Evolutionary conservation across 2,888 invertebrate genomes (phyloP).

Genomic region (Philaethria dido): DNA sequence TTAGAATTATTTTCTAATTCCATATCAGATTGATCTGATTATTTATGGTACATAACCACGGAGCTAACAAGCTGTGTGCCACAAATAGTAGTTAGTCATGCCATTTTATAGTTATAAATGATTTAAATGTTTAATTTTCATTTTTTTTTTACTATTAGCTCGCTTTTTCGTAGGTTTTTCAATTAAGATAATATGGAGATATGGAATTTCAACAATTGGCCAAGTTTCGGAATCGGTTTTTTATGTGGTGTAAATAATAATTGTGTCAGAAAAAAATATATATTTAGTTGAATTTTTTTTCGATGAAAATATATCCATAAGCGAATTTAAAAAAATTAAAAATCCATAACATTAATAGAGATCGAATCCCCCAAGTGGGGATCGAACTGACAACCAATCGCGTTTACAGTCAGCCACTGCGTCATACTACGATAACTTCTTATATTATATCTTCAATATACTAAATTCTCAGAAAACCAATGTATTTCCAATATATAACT

Average conservation of each 20-base stretch:
- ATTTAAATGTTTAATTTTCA: constrained; percentile 12
- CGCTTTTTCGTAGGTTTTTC: constrained; percentile 18
- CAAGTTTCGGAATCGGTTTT: not conserved
- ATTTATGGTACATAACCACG: constrained; percentile 29
- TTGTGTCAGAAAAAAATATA: no score
- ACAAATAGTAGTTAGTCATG: constrained; percentile 38
- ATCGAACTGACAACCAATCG: no score
- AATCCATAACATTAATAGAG: no score
- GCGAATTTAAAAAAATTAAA: no score
- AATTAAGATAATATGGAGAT: constrained; percentile 9
- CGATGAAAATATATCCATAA: no score
- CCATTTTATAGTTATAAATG: constrained; percentile 33
- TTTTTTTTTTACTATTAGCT: not conserved
- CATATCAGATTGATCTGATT: constrained; percentile 30
- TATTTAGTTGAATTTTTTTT: no score
- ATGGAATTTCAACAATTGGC: not conserved
- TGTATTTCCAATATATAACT: no score
- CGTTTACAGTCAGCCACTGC: no score
- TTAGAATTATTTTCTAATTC: constrained; percentile 36
- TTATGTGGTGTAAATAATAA: not conserved
- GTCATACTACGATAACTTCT: no score
- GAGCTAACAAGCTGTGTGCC: constrained; percentile 32
- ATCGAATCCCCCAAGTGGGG: no score
- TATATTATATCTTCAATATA: no score
- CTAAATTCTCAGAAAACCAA: no score